Percentiles rank a stretch among this genome's conserved stretches.
phyloP scores from a whole-genome alignment of 2,888 invertebrate species.

The Kryphioiulus occultus region DNA sequence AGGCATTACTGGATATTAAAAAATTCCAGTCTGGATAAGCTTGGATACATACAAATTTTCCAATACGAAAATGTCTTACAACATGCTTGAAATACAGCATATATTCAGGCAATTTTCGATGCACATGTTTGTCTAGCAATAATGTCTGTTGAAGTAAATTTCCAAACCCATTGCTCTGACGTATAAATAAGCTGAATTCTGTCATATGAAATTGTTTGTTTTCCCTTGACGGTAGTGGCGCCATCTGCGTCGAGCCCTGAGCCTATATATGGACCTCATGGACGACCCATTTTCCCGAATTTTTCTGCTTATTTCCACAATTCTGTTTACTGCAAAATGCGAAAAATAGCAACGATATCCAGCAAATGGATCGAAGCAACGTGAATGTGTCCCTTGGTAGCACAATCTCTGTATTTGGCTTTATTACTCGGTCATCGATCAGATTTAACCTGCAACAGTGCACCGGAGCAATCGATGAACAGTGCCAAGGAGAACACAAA shows the following conservation, averaged over 20 bases:
- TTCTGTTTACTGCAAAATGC: neutral
- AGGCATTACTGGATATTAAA: no score
- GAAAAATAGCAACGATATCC: neutral
- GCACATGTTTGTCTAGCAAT: no score
- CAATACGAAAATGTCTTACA: no score
- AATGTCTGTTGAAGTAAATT: no score
- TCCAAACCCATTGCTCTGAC: no score
- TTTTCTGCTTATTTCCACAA: neutral
- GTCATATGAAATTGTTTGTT: no score
- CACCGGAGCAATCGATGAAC: neutral
- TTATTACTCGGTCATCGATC: neutral
- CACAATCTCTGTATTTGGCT: neutral
- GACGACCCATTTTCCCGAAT: neutral
- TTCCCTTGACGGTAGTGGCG: neutral
- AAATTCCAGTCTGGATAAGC: neutral
- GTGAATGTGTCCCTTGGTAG: neutral
- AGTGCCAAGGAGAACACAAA: neutral
- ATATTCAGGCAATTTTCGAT: no score
- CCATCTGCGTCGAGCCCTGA: neutral
- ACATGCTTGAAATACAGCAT: no score
- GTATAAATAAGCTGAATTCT: no score
- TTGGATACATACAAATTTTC: no score
- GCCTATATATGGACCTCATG: no score
- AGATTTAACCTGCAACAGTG: neutral
- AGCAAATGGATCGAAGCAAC: neutral